Evolutionary conservation across 2,888 invertebrate species (phyloP), one percentile per base, ranked within the genome.

Genomic region (Zhengitettix transpicula): DNA sequence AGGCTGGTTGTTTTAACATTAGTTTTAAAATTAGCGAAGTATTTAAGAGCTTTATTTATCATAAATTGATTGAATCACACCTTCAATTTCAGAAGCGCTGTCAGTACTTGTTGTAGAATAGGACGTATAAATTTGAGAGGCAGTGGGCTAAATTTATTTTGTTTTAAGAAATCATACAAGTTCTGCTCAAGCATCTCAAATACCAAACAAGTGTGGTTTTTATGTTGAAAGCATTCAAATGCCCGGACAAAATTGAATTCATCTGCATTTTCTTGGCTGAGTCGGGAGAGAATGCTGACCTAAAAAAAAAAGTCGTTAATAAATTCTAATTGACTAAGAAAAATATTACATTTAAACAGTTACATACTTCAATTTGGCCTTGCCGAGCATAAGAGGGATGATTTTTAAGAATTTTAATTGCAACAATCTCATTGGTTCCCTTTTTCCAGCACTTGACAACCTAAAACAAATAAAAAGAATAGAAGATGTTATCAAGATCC

Each of bases 381-480:
- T 99, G 99, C 70, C 99, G 86, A 67, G 98, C 98, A 79, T 99
- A 99, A 69, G 97, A 98, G 66, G 99, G 99, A 79, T 99, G 99
- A 80, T 99, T 99, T 80, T 99, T 99, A 63, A 99, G 81, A 74
- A 99, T 99, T 81, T 99, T 99, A 75, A 99, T 99, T 73, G 99
- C 99, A 70, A 99, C 98, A 72, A 99, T 98, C 77, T 99, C 98
- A 74, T 96, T 99, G 69, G 99, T 99, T 74, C 98, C 98, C 74
- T 98, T 97, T 78, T 99, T 99, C 98, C 99, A 99, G 77, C 99
- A 99, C 79, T 99, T 99, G 72, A 99, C 99, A 72, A 99, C 99
- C 82, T 93, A 83, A 14, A 67, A 58, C 3, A 53, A 60, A 53
- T 42, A 14, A 11, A 8, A 54, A 41, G 41, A n/a, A 10, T 14